These are phyloP conservation scores for Cebus imitator DNA, from an alignment of 2,113 vertebrate genomes.

Conservation along the genomic window DNA sequence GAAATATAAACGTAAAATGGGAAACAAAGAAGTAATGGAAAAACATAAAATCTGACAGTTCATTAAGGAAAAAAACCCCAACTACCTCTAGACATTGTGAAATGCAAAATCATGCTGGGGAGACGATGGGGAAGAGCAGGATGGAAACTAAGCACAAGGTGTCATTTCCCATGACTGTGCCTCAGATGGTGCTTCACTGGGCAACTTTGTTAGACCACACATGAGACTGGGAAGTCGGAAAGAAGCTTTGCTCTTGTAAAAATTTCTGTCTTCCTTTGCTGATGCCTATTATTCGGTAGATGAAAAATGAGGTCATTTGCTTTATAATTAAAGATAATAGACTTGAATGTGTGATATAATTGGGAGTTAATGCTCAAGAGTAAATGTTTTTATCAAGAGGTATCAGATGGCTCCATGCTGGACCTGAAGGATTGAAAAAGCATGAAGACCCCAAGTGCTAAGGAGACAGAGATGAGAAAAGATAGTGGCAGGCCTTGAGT, in stretches of 20 bases:
- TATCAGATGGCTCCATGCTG: background rate
- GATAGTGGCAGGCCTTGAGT: background rate
- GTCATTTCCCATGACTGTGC: background rate
- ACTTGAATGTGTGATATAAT: background rate
- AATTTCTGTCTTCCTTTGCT: background rate
- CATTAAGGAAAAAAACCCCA: background rate
- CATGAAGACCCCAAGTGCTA: background rate
- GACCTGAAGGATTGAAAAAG: background rate
- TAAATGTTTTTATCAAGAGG: background rate
- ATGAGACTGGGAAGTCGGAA: background rate
- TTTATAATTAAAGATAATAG: background rate
- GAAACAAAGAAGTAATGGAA: background rate
- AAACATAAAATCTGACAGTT: background rate
- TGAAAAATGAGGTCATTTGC: background rate
- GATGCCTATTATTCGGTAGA: background rate
- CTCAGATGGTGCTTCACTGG: background rate
- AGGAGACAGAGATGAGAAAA: background rate
- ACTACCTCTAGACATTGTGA: background rate
- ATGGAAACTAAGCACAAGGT: background rate
- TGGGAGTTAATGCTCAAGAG: background rate
- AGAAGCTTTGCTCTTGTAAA: background rate
- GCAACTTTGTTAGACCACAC: background rate
- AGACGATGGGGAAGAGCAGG: background rate
- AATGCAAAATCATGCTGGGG: background rate
- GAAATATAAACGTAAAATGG: background rate